phyloP scores from a whole-genome alignment of 2,797 vertebrate genomes.

The Onychomys leucogaster region DNA sequence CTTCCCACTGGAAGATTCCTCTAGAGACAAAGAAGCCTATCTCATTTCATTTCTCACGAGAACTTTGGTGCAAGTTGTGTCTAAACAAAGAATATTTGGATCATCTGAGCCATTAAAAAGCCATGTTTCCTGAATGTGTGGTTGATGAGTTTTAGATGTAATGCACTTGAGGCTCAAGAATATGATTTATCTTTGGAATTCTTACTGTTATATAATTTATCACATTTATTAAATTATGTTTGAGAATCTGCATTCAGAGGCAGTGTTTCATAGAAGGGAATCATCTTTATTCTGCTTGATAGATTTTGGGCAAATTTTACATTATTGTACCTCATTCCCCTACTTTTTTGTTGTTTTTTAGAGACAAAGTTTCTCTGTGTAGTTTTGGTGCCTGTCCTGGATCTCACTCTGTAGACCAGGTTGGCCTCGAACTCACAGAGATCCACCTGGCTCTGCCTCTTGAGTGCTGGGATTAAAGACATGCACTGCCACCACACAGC shows the following conservation, averaged over 20 bases:
- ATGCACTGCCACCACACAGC: too few species aligned
- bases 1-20: not conserved
- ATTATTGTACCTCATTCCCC: not conserved
- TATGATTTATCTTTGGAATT: not conserved
- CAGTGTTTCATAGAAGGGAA: not conserved
- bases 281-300: not conserved
- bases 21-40: slow-evolving; percentile 1
- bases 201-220: not conserved
- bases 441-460: too few species aligned
- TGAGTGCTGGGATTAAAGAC: too few species aligned
- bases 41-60: not conserved
- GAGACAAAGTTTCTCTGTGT: too few species aligned
- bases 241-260: not conserved
- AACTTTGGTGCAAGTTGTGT: slow-evolving; percentile 10
- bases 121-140: not conserved
- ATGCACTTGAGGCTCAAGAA: not conserved
- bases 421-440: too few species aligned
- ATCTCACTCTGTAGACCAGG: too few species aligned
- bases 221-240: not conserved
- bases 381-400: too few species aligned
- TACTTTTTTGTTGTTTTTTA: not conserved
- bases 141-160: not conserved
- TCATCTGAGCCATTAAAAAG: not conserved
- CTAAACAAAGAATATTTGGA: slow-evolving; percentile 4
- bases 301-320: not conserved